A percentile compares a stretch with the other conserved stretches of the same genome.
phyloP scores from a whole-genome alignment of 2,888 invertebrate genomes.

The Amblyjoppa fuscipennis region DNA sequence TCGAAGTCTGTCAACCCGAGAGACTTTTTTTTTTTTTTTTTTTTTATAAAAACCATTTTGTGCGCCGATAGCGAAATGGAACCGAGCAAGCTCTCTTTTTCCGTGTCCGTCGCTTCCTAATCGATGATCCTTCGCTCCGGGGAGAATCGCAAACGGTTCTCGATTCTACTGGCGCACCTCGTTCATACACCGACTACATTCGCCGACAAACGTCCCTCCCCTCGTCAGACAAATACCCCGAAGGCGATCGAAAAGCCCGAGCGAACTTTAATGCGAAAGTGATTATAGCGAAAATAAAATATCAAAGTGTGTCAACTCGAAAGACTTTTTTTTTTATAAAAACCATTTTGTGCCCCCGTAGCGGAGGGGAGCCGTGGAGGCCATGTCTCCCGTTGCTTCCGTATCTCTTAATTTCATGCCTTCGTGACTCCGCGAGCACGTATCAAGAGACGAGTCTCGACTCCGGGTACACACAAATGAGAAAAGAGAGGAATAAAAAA shows the following conservation, averaged over 20 bases:
- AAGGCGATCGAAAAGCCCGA: no score
- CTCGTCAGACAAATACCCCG: no score
- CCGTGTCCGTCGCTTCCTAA: conserved; percentile 9
- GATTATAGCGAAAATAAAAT: conserved; percentile 40
- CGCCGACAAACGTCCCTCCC: neutral
- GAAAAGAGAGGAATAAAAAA: conserved; percentile 26
- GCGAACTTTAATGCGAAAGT: neutral
- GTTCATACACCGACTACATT: neutral
- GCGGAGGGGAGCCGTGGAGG: conserved; percentile 19
- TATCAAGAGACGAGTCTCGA: conserved; percentile 51
- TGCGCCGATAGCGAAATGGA: no score
- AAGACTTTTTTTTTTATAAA: conserved; percentile 16
- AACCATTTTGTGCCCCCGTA: conserved; percentile 38
- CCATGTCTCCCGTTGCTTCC: conserved; percentile 48
- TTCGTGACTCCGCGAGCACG: conserved; percentile 62
- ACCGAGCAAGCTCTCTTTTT: neutral
- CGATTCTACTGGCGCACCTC: conserved; percentile 18
- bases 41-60: no score
- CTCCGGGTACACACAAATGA: conserved; percentile 59
- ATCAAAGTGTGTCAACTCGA: conserved; percentile 39
- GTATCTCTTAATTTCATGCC: conserved; percentile 71
- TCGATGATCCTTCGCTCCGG: conserved; percentile 45
- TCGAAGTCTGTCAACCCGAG: no score
- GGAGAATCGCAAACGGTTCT: conserved; percentile 39
- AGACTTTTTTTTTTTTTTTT: no score